Evolutionary conservation across 1,140 invertebrate genomes (phyloP).

Genomic region (Samia ricini): DNA sequence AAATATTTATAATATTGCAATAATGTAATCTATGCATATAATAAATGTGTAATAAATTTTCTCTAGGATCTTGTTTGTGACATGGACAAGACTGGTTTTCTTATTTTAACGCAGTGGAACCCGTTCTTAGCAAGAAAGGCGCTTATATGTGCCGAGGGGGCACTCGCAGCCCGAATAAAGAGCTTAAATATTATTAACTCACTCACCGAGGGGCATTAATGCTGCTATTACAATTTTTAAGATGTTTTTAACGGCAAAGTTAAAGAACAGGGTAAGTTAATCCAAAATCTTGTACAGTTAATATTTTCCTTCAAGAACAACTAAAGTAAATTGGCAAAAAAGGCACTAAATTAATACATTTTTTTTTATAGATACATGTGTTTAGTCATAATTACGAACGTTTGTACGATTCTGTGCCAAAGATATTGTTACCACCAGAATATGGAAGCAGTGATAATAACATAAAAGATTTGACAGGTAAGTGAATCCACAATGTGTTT

Average conservation of each 20-base stretch:
- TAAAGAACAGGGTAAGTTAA: constrained; percentile 10
- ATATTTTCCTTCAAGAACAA: too few species aligned
- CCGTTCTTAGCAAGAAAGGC: constrained; percentile 5
- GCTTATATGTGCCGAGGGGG: neutral
- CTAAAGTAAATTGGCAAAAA: too few species aligned
- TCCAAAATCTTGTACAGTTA: neutral
- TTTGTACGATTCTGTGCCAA: neutral
- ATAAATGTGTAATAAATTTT: neutral
- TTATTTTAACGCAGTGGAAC: constrained; percentile 7
- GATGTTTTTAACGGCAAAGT: constrained; percentile 7
- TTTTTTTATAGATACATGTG: constrained; percentile 3
- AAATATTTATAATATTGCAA: neutral
- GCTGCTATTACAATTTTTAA: constrained; percentile 1
- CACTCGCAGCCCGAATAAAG: constrained; percentile 9
- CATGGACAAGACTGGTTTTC: neutral
- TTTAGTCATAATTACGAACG: neutral
- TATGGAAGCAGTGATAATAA: constrained; percentile 9
- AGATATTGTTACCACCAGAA: constrained; percentile 9
- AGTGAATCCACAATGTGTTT: too few species aligned
- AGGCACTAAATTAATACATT: neutral
- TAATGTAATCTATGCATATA: neutral
- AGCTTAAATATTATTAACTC: constrained; percentile 6
- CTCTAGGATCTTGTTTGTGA: constrained; percentile 3
- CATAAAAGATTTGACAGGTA: constrained; percentile 9
- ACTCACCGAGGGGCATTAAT: neutral